Base-by-base conservation (phyloP, 2,113 vertebrate genomes). In the Neolamprologus longior region DNA sequence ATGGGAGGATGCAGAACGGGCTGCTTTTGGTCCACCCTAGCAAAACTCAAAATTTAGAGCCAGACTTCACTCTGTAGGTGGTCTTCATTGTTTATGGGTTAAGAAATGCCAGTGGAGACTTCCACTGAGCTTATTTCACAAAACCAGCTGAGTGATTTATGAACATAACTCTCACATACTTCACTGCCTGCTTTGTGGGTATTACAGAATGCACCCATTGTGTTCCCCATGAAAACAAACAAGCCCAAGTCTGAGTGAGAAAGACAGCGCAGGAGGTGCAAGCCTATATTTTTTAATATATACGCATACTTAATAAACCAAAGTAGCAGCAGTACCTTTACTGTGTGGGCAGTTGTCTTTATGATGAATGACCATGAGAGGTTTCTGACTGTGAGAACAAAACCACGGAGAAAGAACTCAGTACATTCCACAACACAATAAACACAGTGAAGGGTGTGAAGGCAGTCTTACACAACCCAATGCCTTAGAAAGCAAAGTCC, bases 331-430 rank as follows among this genome's bases (percentile, higher is more conserved):
- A 15, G 61, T 97, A 98, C 97, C 97, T 98, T 97, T 94, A 91
- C 97, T 96, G 82, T 97, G 94, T n/a, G 96, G 96, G 88, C 98
- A 98, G 2, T 97, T 92, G 4, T 97, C 96, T 86, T 95, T 90
- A 90, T 98, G 98, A 94, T 97, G 97, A 94, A 98, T 98, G 85
- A 96, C 89, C 96, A 98, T 98, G 93, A 98, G 57, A 5, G 98
- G 98, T 89, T 98, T 98, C 61, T 97, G 95, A 90, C 98, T 99
- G 91, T 47, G 79, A 50, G 80, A 89, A 12, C 19, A 81, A 88
- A 89, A 91, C 26, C 37, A 86, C 54, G 81, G 84, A 90, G 78
- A 90, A 55, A 63, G 63, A 84, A 79, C 4, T 86, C 11, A 55
- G 71, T 78, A 86, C 89, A 89, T 88, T 88, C 73, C 80, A 87